phyloP scores from a whole-genome alignment of 2,113 vertebrate species.

The Dipodomys merriami region DNA sequence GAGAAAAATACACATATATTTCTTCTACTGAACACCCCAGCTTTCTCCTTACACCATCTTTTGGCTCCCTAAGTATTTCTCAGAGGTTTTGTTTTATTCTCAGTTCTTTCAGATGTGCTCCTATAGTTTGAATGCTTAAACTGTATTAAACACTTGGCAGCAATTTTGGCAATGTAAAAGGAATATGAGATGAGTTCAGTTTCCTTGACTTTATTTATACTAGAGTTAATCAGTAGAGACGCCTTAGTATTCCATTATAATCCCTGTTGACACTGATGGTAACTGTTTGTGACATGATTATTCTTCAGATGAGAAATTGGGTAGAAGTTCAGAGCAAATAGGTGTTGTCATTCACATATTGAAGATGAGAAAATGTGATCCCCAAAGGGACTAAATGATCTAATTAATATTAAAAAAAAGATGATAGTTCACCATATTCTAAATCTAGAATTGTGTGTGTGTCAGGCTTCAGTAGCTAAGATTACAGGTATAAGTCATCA shows the following conservation, averaged over 20 bases:
- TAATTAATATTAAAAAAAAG: background rate
- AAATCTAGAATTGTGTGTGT: background rate
- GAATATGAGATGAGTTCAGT: background rate
- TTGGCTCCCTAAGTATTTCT: background rate
- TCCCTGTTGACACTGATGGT: background rate
- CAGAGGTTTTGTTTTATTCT: background rate
- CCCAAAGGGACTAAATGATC: background rate
- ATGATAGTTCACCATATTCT: background rate
- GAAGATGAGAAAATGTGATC: background rate
- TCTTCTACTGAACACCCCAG: background rate
- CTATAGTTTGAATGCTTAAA: background rate
- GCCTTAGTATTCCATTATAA: background rate
- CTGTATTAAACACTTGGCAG: background rate
- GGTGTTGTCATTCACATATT: background rate
- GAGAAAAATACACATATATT: background rate
- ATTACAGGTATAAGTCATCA: too few relatives aligned
- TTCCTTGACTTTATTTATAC: background rate
- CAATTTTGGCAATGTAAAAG: background rate
- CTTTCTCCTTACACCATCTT: background rate
- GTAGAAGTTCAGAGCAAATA: background rate
- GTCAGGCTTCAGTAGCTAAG: too few relatives aligned
- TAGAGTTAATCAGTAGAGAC: background rate
- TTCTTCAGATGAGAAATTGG: constrained; percentile 1
- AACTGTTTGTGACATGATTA: background rate
- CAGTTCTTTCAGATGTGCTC: background rate